phyloP scores from a whole-genome alignment of 2,113 vertebrate species.

The Lepus europaeus region DNA sequence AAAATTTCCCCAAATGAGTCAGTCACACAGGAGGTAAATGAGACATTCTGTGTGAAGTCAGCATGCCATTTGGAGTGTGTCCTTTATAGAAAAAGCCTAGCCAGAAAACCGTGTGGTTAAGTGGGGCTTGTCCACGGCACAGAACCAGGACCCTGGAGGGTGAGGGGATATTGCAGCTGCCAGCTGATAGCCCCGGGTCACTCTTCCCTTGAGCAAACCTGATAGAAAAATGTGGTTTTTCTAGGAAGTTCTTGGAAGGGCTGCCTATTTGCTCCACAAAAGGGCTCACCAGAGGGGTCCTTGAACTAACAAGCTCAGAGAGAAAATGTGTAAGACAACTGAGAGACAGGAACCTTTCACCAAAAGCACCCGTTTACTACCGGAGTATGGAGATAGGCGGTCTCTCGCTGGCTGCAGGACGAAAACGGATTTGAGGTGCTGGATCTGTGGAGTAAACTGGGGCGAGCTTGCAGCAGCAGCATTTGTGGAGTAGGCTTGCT shows the following conservation, averaged over 20 bases:
- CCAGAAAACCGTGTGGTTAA: neutral
- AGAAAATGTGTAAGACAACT: neutral
- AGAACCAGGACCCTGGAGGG: neutral
- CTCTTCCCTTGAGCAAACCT: neutral
- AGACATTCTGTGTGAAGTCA: slow-evolving; percentile 71
- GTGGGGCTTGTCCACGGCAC: neutral
- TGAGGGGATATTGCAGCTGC: neutral
- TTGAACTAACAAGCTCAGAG: slow-evolving; percentile 59
- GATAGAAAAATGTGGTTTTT: slow-evolving; percentile 40
- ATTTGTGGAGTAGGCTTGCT: neutral
- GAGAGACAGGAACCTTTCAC: neutral
- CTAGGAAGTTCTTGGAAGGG: slow-evolving; percentile 36
- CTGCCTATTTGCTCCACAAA: slow-evolving; percentile 64
- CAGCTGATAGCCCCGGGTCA: neutral
- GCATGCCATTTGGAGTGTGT: slow-evolving; percentile 49
- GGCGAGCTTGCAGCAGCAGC: neutral
- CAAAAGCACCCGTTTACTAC: neutral
- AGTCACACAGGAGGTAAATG: slow-evolving; percentile 72
- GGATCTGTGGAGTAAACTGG: neutral
- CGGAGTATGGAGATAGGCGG: neutral
- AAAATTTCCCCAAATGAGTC: slow-evolving; percentile 77
- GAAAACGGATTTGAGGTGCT: accelerated
- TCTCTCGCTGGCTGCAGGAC: neutral
- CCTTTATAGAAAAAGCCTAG: slow-evolving; percentile 52
- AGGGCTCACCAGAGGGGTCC: slow-evolving; percentile 18